Base-by-base conservation (phyloP, 2,888 invertebrate species). In the Tribolium freemani region DNA sequence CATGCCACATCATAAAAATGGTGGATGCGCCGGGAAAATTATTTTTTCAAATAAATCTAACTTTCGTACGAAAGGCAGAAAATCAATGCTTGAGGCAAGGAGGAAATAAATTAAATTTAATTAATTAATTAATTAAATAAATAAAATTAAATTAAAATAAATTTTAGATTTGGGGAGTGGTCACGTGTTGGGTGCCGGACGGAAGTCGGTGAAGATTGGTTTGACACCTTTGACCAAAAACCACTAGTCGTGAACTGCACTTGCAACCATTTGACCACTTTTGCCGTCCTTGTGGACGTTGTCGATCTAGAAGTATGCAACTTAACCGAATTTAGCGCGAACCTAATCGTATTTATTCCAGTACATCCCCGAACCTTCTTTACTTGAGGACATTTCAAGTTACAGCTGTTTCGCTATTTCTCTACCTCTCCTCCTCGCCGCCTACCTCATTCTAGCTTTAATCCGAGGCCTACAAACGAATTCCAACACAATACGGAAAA, bases 401-500 rank as follows among this genome's bases (percentile, higher is more conserved):
- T 97, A 96, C 87, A 93, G 96, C 6, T 95, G 96, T 0, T 95
- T 97, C 83, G 91, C 93, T 77, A 88, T 97, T 51, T 94, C 97
- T 0, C 87, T 98, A 53, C 93, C 96, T 0, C 88, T 96, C 10
- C 88, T 98, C 3, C 86, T 95, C 9, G 88, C 92, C 64, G 93
- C 97, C 0, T 91, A 97, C 83, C 86, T 94, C 5, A 93, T 96
- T 13, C 88, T 98, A 60, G 94, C 94, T 45, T 87, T 95, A 51
- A 91, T 97, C 79, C 90, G 96, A 4, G 96, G 96, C 0, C 88
- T 91, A 0, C 92, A 93, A 70, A 96, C 96, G 0, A 98, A 98
- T 80, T 96, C 96, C 53, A 97, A 97, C 86, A 95, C 95, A 13
- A 97, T 98, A 75, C 95, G 97, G 83, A 96, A 96, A 83, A 97